Conservation (phyloP, 2,797 vertebrate genomes). For the Sylvia borin region DNA sequence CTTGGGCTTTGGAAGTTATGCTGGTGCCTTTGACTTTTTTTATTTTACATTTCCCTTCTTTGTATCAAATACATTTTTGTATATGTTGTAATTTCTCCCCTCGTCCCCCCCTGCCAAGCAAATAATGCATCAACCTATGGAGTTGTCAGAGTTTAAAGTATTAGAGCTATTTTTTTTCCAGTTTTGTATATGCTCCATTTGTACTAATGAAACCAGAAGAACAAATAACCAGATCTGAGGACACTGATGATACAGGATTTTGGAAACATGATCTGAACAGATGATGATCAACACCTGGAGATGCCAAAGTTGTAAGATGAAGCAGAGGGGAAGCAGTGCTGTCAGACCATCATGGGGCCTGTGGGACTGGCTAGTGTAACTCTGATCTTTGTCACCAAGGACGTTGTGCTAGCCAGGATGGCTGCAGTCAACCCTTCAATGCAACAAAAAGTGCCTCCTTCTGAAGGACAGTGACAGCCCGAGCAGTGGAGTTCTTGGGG, state of each 20-base stretch:
- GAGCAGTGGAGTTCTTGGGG: not conserved
- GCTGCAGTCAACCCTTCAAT: not conserved
- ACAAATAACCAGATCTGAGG: constrained; percentile 52
- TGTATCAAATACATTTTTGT: constrained; percentile 79
- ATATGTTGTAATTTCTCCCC: constrained; percentile 75
- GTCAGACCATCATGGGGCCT: not conserved
- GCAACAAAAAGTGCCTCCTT: constrained; percentile 39
- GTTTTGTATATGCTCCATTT: constrained; percentile 56
- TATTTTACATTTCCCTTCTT: constrained; percentile 61
- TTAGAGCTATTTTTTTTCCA: constrained; percentile 59
- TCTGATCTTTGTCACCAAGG: not conserved
- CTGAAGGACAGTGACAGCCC: constrained; percentile 27
- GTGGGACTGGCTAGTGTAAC: not conserved
- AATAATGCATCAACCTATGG: constrained; percentile 69
- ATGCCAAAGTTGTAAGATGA: constrained; percentile 21
- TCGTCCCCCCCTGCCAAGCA: not conserved
- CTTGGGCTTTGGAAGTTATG: constrained; percentile 57
- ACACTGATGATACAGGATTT: constrained; percentile 31
- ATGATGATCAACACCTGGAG: constrained; percentile 7
- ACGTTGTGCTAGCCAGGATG: not conserved
- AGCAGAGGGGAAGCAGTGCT: constrained; percentile 9
- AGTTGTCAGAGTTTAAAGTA: constrained; percentile 70
- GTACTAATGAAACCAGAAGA: constrained; percentile 63
- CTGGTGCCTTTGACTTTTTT: constrained; percentile 68
- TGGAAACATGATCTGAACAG: not conserved